Evolutionary conservation across 2,888 invertebrate species (phyloP), one percentile per base, ranked within the genome.

Genomic region (Dryobotodes eremita): DNA sequence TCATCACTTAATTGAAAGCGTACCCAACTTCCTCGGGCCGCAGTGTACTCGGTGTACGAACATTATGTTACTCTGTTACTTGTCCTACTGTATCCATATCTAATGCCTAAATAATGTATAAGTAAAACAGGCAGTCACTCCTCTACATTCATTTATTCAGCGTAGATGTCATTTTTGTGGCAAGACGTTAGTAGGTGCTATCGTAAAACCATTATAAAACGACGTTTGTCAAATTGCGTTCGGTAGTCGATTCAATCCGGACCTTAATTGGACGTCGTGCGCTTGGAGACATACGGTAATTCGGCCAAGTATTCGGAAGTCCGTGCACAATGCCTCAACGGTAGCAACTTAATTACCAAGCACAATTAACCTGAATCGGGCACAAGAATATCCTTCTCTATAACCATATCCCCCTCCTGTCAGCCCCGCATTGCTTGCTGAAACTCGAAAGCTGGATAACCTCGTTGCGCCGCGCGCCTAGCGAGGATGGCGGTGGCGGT

Each of bases 311-410:
- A 69, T 50, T 36, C 42, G n/a, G 50, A 68, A 80, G 48, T 53
- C 46, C 11, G 26, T 36, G 31, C 26, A 42, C 42, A 64, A n/a
- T 36, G 48, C 31, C 53, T 69, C 62, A 17, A 26, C 50, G 62
- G 20, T 55, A 82, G 26, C 8, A 26, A 86, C 88, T 89, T 88
- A 88, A 92, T 92, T 91, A 92, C 88, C 64, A 81, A 83, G 82
- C 84, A 87, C 26, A 91, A 92, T 92, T 92, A 91, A 92, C 90
- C 90, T 88, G 84, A 89, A 90, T 20, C 26, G 26, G 46, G 20
- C 86, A 84, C 75, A 89, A 88, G 89, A 90, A 90, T 86, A 84
- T 75, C 72, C 77, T 71, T 71, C 80, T 26, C 2, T 31, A n/a
- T n/a, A 26, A 59, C 17, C 55, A 77, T 65, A 6, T 11, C 11